Evolutionary conservation across 2,113 vertebrate species (phyloP).

Genomic region (Xenotilapia leptura): DNA sequence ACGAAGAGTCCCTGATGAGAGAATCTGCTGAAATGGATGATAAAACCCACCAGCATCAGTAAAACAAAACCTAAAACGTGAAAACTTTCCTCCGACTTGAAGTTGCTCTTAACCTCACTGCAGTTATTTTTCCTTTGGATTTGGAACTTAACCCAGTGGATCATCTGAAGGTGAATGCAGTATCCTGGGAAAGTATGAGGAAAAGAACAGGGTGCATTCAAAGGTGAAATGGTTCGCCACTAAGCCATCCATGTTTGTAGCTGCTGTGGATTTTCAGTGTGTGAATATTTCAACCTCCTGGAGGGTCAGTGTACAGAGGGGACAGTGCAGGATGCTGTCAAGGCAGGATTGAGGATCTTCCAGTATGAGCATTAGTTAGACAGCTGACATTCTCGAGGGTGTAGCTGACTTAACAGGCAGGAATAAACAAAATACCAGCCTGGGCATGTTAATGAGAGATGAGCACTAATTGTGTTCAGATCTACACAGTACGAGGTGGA

Average conservation of each 20-base stretch:
- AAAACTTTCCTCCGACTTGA: background rate
- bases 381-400: conserved; percentile 14
- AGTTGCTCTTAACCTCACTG: background rate
- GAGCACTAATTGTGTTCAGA: background rate
- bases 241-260: background rate
- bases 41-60: background rate
- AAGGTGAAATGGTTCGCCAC: conserved; percentile 3
- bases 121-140: background rate
- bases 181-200: background rate
- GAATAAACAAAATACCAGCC: background rate
- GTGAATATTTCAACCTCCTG: background rate
- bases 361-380: background rate
- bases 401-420: background rate
- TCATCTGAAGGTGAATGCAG: background rate
- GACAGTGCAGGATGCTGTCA: conserved; percentile 1
- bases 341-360: background rate
- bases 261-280: background rate
- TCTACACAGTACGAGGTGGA: background rate
- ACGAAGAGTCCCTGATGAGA: background rate
- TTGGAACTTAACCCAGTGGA: background rate
- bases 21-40: background rate
- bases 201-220: background rate
- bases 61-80: background rate
- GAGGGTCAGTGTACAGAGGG: background rate
- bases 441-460: conserved; percentile 5